Base-by-base conservation (phyloP, 2,797 vertebrate species). In the Sebastiscus albofasciatus region DNA sequence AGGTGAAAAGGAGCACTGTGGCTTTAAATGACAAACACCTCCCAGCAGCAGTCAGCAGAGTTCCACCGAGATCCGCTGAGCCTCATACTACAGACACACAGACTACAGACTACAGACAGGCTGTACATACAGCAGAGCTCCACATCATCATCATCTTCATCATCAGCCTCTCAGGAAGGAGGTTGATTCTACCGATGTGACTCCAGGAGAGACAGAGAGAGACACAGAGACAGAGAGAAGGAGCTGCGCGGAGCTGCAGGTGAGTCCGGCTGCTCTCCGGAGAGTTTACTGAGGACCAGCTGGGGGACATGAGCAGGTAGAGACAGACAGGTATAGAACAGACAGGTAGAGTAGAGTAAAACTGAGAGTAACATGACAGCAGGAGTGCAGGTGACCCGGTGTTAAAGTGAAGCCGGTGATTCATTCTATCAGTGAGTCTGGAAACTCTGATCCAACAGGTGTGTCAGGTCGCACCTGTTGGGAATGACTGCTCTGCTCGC, bases 11-110 rank as follows among this genome's bases (percentile, higher is more conserved):
- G 81, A 31, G 79, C n/a, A 69, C 95, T 96, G 95, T 91, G 75
- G 33, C 96, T 97, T 97, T 97, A 96, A 97, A 80, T 61, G 87
- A 70, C 79, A 42, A 84, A 83, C 91, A 82, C 92, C 88, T 93
- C 87, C 92, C 90, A 77, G 89, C 87, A 82, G 36, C 36, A 39
- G 36, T 39, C 36, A 39, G 36, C 36, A 39, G 36, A 39, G 36
- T 39, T 39, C 36, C 36, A 14, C 36, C 5, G 36, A 39, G 36
- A 39, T 39, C 36, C 36, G 14, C 36, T 14, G 36, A 39, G 36
- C 36, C 36, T 39, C 85, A 66, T 11, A 65, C 84, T 65, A 65
- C 73, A 82, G 79, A 58, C 75, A 80, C 36, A 39, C 36, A 39
- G 36, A 39, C 36, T 39, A 39, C 12, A 39, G 36, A 39, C 36